A percentile compares a stretch with the other conserved stretches of the same genome.
These are phyloP conservation scores for Drosophila insularis DNA, from an alignment of 1,140 invertebrate species.

Conservation along the genomic window DNA sequence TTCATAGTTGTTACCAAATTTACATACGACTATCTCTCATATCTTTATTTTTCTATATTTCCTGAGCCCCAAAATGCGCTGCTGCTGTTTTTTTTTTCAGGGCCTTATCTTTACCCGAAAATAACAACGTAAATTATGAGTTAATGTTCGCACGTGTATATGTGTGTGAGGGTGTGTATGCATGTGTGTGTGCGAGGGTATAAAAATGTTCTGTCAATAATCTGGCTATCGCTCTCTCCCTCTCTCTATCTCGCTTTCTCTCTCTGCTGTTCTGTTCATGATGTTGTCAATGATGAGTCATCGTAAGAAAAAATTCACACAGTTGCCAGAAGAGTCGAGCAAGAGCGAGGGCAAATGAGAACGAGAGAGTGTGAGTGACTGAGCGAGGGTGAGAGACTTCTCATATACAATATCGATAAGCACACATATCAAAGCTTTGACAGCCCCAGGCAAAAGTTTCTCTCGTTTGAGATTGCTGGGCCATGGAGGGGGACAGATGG, in stretches of 20 bases:
- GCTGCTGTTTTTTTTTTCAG: slow-evolving; percentile 33
- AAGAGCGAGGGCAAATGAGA: slow-evolving; percentile 18
- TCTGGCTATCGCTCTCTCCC: slow-evolving; percentile 40
- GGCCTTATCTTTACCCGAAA: slow-evolving; percentile 68
- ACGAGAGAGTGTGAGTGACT: slow-evolving; percentile 16
- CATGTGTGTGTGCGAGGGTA: slow-evolving; percentile 46
- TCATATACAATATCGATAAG: slow-evolving; percentile 2
- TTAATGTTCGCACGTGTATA: slow-evolving; percentile 56
- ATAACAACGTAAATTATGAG: slow-evolving; percentile 80
- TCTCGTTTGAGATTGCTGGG: background rate
- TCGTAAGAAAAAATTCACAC: slow-evolving; percentile 62
- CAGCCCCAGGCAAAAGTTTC: slow-evolving; percentile 49
- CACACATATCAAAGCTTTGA: slow-evolving; percentile 33
- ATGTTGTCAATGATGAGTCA: slow-evolving; percentile 55
- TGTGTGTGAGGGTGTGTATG: slow-evolving; percentile 22
- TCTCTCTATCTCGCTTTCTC: slow-evolving; percentile 14
- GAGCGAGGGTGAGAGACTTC: slow-evolving; percentile 16
- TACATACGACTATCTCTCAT: background rate
- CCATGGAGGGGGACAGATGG: background rate
- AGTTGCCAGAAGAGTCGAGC: slow-evolving; percentile 27
- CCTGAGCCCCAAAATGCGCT: slow-evolving; percentile 48
- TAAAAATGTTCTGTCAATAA: slow-evolving; percentile 77
- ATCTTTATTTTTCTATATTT: slow-evolving; percentile 17
- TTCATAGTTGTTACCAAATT: background rate
- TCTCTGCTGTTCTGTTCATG: slow-evolving; percentile 12